Base-by-base conservation (phyloP, 35 echinoderm and acorn worm species). In the Strongylocentrotus purpuratus region DNA sequence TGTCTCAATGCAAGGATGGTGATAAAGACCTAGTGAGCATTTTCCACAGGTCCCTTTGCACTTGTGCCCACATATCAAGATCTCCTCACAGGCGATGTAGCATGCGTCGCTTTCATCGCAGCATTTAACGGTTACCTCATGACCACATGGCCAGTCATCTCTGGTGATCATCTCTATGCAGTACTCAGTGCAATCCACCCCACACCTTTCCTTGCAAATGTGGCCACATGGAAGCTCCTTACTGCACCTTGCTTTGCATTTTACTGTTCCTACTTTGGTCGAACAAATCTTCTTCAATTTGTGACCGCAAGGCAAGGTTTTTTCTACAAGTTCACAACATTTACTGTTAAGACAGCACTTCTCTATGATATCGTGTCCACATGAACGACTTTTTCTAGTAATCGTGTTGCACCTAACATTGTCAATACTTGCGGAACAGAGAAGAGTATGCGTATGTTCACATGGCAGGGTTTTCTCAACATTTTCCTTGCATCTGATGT, bases 71-170 rank as follows among this genome's bases (percentile, higher is more conserved):
- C n/a, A n/a, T n/a, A n/a, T n/a, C n/a, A 99, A 88, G 2, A 71
- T 47, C 25, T 87, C 60, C 7, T 61, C 65, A 88, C 98, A 99
- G 12, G 87, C 46, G 17, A 85, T 14, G 9, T 88, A 32, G 71
- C 98, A 99, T 13, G 92, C 60, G 9, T 96, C 94, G 0, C 33
- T 86, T 18, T 78, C 88, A 70, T 87, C 95, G 32, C 94, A 94
- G 92, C 98, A 99, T 71, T 94, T 94, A 3, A 95, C 94, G 46
- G 65, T 90, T 89, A 94, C 97, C 60, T 90, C 88, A 90, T 99
- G 98, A 46, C 95, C 95, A 97, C 98, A 99, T 12, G 94, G 95
- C n/a, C 90, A 95, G 92, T 96, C 95, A 47, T 20, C 13, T 45
- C 93, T 78, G 32, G 78, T 85, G 22, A 48, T 85, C 33, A 41